Evolutionary conservation across 2,888 invertebrate genomes (phyloP).

Genomic region (Pheosia gnoma): DNA sequence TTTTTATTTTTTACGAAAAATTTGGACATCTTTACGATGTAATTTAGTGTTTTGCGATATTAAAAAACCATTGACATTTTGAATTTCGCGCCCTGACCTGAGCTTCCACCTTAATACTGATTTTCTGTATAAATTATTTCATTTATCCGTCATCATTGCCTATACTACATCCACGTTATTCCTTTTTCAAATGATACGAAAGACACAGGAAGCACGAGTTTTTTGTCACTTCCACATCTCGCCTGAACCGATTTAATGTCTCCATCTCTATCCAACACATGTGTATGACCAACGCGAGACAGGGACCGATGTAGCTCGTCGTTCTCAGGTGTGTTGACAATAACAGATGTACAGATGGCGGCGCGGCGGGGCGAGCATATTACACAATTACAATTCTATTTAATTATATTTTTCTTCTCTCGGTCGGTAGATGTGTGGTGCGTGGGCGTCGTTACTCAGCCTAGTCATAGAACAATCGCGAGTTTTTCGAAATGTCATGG

Average conservation of each 20-base stretch:
- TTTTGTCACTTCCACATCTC: conserved; percentile 82
- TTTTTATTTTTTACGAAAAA: too few relatives aligned
- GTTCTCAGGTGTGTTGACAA: conserved; percentile 82
- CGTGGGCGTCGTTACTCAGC: conserved; percentile 68
- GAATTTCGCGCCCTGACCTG: too few relatives aligned
- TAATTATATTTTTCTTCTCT: conserved; percentile 76
- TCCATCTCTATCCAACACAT: conserved; percentile 47
- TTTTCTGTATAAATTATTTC: background rate
- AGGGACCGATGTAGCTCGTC: conserved; percentile 48
- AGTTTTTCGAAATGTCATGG: conserved; percentile 66
- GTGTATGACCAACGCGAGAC: conserved; percentile 28
- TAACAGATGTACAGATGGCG: conserved; percentile 81
- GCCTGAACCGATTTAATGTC: conserved; percentile 53
- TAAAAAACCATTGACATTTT: too few relatives aligned
- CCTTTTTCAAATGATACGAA: conserved; percentile 82
- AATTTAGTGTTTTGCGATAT: too few relatives aligned
- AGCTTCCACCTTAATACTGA: too few relatives aligned
- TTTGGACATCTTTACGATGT: too few relatives aligned
- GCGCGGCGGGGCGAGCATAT: conserved; percentile 70
- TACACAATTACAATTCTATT: conserved; percentile 83
- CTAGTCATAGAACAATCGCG: conserved; percentile 65
- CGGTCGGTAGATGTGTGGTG: conserved; percentile 57
- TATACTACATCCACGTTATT: conserved; percentile 69
- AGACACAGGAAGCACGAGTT: conserved; percentile 83
- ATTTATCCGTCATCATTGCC: conserved; percentile 37